phyloP scores from a whole-genome alignment of 2,888 invertebrate genomes.

The Nowickia ferox region DNA sequence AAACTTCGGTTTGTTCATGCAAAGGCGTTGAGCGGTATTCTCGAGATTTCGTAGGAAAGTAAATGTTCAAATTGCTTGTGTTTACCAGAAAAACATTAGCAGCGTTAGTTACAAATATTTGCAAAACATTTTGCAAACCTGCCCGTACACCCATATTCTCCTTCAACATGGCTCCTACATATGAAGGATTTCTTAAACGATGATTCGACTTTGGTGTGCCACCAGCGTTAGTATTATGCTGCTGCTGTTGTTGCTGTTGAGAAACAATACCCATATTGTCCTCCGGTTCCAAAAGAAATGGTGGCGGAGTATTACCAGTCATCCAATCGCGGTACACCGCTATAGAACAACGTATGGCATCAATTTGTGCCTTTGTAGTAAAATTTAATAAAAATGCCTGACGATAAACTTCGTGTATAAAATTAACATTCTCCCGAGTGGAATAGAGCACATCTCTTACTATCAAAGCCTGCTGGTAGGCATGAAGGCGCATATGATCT shows the following conservation, averaged over 20 bases:
- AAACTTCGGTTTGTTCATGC: slow-evolving; percentile 97
- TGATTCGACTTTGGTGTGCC: slow-evolving; percentile 83
- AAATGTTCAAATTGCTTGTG: slow-evolving; percentile 83
- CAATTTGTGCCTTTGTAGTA: slow-evolving; percentile 87
- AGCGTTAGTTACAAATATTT: slow-evolving; percentile 94
- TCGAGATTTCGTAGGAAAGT: slow-evolving; percentile 85
- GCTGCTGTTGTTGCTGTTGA: slow-evolving; percentile 70
- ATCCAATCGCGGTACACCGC: slow-evolving; percentile 98
- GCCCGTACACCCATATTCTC: slow-evolving; percentile 92
- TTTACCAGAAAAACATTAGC: slow-evolving; percentile 94
- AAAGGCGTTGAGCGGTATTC: slow-evolving; percentile 87
- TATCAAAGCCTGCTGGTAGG: slow-evolving; percentile 84
- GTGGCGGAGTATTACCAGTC: slow-evolving; percentile 91
- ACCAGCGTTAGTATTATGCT: slow-evolving; percentile 79
- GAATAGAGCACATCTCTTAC: slow-evolving; percentile 94
- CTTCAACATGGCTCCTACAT: slow-evolving; percentile 91
- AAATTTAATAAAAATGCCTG: slow-evolving; percentile 96
- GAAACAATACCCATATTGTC: slow-evolving; percentile 79
- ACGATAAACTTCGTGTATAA: slow-evolving; percentile 96
- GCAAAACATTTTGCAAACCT: slow-evolving; percentile 87
- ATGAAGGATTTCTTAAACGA: slow-evolving; percentile 92
- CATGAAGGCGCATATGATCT: slow-evolving; percentile 80
- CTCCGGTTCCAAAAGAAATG: slow-evolving; percentile 90
- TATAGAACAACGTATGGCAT: slow-evolving; percentile 94
- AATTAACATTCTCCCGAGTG: slow-evolving; percentile 95